Evolutionary conservation across 2,113 vertebrate species (phyloP).

Genomic region (Rallus limicola): DNA sequence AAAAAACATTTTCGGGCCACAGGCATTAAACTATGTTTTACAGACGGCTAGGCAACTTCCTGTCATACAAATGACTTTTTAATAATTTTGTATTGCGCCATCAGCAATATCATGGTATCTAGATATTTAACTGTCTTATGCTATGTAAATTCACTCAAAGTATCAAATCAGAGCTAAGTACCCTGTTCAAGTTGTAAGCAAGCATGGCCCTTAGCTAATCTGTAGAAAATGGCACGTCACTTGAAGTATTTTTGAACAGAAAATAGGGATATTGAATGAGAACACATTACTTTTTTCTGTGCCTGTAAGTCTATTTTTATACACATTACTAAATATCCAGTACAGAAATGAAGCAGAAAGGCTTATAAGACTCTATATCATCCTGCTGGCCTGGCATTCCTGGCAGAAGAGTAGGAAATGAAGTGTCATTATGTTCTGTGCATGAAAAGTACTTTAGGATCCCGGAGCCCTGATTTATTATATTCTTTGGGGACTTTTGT

Average conservation of each 20-base stretch:
- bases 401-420: slow-evolving; percentile 37
- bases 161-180: background rate
- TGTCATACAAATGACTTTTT: background rate
- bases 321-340: background rate
- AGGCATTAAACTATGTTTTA: background rate
- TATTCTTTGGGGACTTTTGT: background rate
- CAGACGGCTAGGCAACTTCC: background rate
- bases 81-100: background rate
- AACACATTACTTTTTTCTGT: background rate
- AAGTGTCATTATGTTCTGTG: background rate
- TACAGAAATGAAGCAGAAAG: background rate
- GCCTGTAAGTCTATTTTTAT: background rate
- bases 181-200: background rate
- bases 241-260: background rate
- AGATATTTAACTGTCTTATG: background rate
- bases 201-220: background rate
- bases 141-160: background rate
- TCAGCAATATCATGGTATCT: background rate
- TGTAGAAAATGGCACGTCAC: background rate
- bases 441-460: background rate
- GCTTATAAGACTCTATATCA: background rate
- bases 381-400: background rate
- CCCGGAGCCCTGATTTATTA: slow-evolving; percentile 12
- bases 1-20: background rate
- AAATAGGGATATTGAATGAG: background rate